Conservation (phyloP, 2,113 vertebrate genomes). For the Lota lota region DNA sequence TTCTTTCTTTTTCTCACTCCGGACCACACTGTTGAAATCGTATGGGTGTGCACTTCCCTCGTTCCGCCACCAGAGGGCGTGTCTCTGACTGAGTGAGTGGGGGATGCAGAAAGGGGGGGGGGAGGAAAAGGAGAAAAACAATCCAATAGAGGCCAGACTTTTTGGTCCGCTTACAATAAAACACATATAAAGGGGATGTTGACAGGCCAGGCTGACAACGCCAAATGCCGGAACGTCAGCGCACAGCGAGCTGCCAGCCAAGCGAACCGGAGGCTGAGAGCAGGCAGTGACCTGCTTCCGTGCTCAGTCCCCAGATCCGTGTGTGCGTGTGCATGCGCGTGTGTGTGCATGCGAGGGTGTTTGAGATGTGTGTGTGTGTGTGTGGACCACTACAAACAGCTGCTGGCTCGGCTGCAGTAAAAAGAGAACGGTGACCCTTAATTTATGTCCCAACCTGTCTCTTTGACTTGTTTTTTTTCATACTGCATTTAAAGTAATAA, state of each 20-base stretch:
- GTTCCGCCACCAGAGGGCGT: constrained; percentile 66
- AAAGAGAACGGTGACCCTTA: constrained; percentile 57
- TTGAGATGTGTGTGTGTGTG: too few relatives aligned
- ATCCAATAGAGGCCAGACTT: constrained; percentile 18
- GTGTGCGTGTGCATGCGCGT: too few relatives aligned
- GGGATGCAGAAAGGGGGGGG: too few relatives aligned
- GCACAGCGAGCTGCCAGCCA: constrained; percentile 38
- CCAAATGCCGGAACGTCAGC: constrained; percentile 37
- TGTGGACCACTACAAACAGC: constrained; percentile 62
- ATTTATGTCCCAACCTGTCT: constrained; percentile 57
- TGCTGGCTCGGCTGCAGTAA: constrained; percentile 37
- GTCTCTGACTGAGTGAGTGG: constrained; percentile 23
- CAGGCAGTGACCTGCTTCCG: constrained; percentile 56
- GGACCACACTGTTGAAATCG: too few relatives aligned
- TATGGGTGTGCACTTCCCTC: constrained; percentile 14
- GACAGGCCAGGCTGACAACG: constrained; percentile 47
- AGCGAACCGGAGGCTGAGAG: constrained; percentile 26
- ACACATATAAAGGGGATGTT: constrained; percentile 44
- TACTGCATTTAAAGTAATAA: constrained; percentile 72
- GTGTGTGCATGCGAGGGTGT: too few relatives aligned
- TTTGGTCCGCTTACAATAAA: constrained; percentile 33
- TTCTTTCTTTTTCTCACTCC: constrained; percentile 10
- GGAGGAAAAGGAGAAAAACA: too few relatives aligned
- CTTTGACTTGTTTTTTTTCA: constrained; percentile 67
- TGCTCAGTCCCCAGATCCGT: constrained; percentile 52